phyloP scores from a whole-genome alignment of 2,113 vertebrate species.

The Labeo catla region DNA sequence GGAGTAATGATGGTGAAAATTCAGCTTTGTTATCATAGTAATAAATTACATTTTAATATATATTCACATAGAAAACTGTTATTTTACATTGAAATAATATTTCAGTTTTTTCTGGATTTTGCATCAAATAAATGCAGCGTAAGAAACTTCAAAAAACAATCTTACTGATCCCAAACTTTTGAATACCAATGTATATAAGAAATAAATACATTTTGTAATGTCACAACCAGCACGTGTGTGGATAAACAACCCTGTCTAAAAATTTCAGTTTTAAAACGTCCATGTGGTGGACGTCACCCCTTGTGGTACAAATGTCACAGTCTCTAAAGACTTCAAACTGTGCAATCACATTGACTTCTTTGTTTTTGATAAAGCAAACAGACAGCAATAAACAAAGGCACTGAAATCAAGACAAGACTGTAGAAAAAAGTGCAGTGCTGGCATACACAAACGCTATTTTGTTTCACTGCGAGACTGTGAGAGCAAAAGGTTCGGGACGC shows the following conservation, averaged over 20 bases:
- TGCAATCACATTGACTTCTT: background rate
- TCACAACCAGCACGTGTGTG: background rate
- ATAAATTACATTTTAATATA: no score
- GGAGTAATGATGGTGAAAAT: no score
- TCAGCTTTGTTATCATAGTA: no score
- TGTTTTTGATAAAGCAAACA: background rate
- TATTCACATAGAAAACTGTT: no score
- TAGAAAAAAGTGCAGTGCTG: background rate
- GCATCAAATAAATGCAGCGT: no score
- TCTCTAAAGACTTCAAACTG: slow-evolving; percentile 3
- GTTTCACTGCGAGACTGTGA: background rate
- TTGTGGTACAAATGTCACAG: background rate
- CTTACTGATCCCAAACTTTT: no score
- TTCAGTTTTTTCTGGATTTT: no score
- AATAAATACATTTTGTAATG: background rate
- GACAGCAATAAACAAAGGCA: slow-evolving; percentile 8
- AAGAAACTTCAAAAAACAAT: no score
- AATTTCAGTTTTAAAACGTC: background rate
- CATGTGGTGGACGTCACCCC: background rate
- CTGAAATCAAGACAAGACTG: slow-evolving; percentile 4
- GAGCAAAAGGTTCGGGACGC: background rate
- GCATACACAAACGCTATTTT: background rate
- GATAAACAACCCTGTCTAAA: background rate
- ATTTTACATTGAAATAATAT: no score
- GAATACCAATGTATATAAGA: no score